These are phyloP conservation scores for Acanthopleura granulata DNA, from an alignment of 2,888 invertebrate species.

Conservation along the genomic window DNA sequence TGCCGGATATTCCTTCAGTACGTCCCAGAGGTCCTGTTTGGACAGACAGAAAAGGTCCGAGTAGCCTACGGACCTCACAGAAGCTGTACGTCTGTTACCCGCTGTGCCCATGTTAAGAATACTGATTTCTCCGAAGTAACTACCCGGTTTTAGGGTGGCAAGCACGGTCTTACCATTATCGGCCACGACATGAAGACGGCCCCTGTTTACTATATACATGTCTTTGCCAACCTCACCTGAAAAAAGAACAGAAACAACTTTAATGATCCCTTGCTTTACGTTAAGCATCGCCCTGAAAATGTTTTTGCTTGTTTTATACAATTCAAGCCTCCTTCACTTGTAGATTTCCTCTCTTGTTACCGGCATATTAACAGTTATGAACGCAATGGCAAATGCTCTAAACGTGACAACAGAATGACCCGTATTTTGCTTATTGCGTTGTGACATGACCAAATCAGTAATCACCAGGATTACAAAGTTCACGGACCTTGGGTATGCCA, in stretches of 20 bases:
- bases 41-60: slow-evolving; percentile 98
- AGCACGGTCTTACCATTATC: slow-evolving; percentile 95
- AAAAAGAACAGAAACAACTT: slow-evolving; percentile 42
- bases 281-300: too few relatives aligned
- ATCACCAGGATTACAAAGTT: too few relatives aligned
- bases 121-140: slow-evolving; percentile 99
- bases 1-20: slow-evolving; percentile 81
- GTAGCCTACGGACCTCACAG: slow-evolving; percentile 97
- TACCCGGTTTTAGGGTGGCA: slow-evolving; percentile 97
- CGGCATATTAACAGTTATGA: too few relatives aligned
- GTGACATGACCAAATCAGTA: too few relatives aligned
- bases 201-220: slow-evolving; percentile 99
- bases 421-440: too few relatives aligned
- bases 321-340: too few relatives aligned
- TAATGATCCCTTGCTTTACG: too few relatives aligned
- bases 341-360: too few relatives aligned
- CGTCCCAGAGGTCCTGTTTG: slow-evolving; percentile 99
- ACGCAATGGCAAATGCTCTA: too few relatives aligned
- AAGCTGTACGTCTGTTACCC: slow-evolving; percentile 98
- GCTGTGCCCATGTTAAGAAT: slow-evolving; percentile 93
- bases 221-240: slow-evolving; percentile 98
- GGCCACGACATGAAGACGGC: slow-evolving; percentile 76
- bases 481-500: too few relatives aligned
- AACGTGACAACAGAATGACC: too few relatives aligned
- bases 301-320: too few relatives aligned